phyloP scores from a whole-genome alignment of 2,888 invertebrate genomes.

The Limnephilus marmoratus region DNA sequence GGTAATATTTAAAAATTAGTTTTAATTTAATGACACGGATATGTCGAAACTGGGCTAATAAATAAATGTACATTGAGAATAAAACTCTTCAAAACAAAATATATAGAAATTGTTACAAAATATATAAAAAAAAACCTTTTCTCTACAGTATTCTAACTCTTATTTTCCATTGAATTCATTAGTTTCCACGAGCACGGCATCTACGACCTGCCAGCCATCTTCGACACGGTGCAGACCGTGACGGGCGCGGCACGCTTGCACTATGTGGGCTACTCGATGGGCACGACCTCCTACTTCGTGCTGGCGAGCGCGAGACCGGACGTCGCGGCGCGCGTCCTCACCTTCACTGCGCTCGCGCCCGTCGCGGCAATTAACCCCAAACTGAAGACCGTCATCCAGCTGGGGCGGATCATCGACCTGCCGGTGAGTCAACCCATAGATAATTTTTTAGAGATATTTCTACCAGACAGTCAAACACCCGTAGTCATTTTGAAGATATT shows the following conservation, averaged over 20 bases:
- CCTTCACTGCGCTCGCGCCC: conserved; percentile 77
- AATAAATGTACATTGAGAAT: too few species aligned
- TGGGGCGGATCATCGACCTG: not conserved
- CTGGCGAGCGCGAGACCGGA: conserved; percentile 77
- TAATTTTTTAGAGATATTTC: too few species aligned
- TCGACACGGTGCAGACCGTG: conserved; percentile 75
- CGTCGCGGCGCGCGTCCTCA: conserved; percentile 75
- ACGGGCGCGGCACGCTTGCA: conserved; percentile 73
- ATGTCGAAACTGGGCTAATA: too few species aligned
- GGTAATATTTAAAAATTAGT: too few species aligned
- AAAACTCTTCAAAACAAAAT: too few species aligned
- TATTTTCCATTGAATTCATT: conserved; percentile 44
- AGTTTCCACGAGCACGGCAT: conserved; percentile 80
- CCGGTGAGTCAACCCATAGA: not conserved
- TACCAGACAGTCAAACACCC: too few species aligned
- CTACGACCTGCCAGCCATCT: conserved; percentile 78
- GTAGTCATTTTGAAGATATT: too few species aligned
- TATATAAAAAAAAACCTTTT: not conserved
- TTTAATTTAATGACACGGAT: too few species aligned
- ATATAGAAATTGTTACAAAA: too few species aligned
- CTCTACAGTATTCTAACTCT: not conserved
- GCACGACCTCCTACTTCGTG: conserved; percentile 77
- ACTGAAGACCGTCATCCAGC: not conserved
- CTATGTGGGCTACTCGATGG: conserved; percentile 80
- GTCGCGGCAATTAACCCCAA: conserved; percentile 71